Base-by-base conservation (phyloP, 2,888 invertebrate species). In the Brachyopa scutellaris region DNA sequence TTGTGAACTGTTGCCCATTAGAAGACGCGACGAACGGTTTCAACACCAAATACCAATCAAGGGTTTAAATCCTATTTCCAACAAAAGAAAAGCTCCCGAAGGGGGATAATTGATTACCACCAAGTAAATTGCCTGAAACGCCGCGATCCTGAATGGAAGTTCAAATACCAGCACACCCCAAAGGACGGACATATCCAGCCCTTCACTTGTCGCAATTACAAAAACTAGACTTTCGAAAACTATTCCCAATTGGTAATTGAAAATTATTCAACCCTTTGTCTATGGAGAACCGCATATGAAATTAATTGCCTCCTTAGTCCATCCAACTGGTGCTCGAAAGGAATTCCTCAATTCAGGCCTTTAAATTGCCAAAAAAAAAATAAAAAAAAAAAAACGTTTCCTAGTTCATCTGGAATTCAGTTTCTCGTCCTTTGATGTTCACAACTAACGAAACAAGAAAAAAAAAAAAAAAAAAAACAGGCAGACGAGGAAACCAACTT, bases 241-340 rank as follows among this genome's bases (percentile, higher is more conserved):
- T 57, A 64, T 13, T 13, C n/a, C 33, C 31, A 0, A 21, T 29
- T 7, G 47, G 45, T 59, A 59, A 78, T 72, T 78, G 72, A 19
- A 78, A 78, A 66, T 78, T 72, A 78, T 66, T 70, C 49, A 66
- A 36, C 78, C 78, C 19, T 21, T 45, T 13, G 2, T 11, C 3
- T n/a, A 9, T 33, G 9, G 7, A 15, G 17, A 21, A 15, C 3
- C 3, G 4, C 6, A 26, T 26, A 38, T 21, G 9, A 26, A 36
- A 55, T 67, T 53, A 67, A 74, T 62, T 74, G 66, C 15, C 33
- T 55, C 38, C 21, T 9, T 17, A 6, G 13, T 26, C 4, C 26
- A 21, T 42, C 49, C 79, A 69, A 57, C 74, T 74, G 74, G 40
- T 80, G 80, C 67, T 74, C 74, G 57, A 49, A 69, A 69, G 69